These are phyloP conservation scores for Myrmophylax atrothorax DNA, from an alignment of 2,113 vertebrate species.

Conservation along the genomic window DNA sequence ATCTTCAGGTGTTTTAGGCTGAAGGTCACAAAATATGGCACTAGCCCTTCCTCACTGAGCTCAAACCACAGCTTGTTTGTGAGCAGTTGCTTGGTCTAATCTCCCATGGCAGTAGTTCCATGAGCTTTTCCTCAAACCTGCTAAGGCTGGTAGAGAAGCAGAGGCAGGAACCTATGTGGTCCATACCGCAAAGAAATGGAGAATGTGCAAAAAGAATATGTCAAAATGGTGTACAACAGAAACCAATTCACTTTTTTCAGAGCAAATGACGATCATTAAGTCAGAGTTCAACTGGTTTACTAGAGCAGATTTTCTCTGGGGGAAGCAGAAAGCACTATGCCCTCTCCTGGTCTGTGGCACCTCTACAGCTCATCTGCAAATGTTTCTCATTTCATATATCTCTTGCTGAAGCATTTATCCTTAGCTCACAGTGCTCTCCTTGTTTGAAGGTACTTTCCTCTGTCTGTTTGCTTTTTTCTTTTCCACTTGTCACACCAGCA, in stretches of 20 bases:
- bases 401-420: neutral
- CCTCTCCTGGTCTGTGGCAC: neutral
- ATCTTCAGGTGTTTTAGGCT: neutral
- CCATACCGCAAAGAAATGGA: neutral
- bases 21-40: neutral
- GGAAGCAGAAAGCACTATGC: neutral
- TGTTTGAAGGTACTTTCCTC: neutral
- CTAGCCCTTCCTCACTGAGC: neutral
- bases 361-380: neutral
- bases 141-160: neutral
- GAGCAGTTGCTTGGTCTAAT: neutral
- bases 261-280: neutral
- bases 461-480: neutral
- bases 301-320: neutral
- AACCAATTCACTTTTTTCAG: neutral
- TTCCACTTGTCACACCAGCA: neutral
- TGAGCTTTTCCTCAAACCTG: neutral
- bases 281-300: neutral
- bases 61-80: neutral
- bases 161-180: neutral
- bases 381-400: neutral
- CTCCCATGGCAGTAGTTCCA: neutral
- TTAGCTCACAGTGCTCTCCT: neutral
- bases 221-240: neutral
- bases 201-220: neutral